These are phyloP conservation scores for Notolepis coatsorum DNA, from an alignment of 2,797 vertebrate genomes.

Conservation along the genomic window DNA sequence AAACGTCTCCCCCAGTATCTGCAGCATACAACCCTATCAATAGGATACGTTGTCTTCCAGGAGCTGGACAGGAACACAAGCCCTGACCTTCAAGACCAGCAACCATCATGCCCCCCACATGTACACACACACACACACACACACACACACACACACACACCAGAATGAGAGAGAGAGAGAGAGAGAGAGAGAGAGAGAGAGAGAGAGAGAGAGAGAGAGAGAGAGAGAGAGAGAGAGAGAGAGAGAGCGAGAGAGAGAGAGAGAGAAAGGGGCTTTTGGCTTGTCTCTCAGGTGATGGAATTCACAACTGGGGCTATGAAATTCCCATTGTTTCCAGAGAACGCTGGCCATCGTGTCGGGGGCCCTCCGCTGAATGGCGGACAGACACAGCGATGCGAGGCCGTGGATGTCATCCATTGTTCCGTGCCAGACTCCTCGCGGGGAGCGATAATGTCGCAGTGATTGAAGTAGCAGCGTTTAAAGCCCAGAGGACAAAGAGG, in stretches of 20 bases:
- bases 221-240: no score
- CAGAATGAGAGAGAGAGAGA: background rate
- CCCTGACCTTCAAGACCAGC: background rate
- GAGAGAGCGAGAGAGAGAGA: no score
- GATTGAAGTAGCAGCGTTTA: constrained; percentile 80
- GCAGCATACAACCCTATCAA: no score
- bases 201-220: no score
- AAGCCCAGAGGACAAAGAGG: constrained; percentile 73
- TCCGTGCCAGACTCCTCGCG: constrained; percentile 76
- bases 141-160: constrained; percentile 13
- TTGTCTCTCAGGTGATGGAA: constrained; percentile 81
- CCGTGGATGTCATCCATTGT: constrained; percentile 83
- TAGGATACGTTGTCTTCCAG: no score
- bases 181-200: background rate
- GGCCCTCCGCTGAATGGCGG: constrained; percentile 74
- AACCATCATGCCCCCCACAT: background rate
- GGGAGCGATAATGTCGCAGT: constrained; percentile 78
- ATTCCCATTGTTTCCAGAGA: constrained; percentile 77
- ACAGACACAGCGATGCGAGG: constrained; percentile 78
- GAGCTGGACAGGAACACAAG: background rate
- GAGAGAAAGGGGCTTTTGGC: no score
- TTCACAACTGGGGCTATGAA: constrained; percentile 75
- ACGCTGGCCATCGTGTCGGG: constrained; percentile 72
- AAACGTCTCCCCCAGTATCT: no score
- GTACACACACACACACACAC: background rate